Conservation (phyloP, 2,113 vertebrate species). For the Prietella phreatophila region DNA sequence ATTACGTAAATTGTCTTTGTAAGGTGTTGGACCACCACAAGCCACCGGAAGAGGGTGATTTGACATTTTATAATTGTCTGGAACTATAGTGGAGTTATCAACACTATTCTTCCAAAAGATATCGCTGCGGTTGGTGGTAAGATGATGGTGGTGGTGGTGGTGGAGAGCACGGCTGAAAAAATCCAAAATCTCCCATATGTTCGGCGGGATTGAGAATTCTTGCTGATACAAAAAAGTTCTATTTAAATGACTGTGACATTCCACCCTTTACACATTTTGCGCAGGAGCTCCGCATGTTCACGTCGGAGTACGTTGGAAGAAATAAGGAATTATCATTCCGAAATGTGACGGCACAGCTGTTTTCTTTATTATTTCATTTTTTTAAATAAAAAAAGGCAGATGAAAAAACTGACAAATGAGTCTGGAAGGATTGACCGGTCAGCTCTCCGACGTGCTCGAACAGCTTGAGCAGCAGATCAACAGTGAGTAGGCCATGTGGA, state of each 20-base stretch:
- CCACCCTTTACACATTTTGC: not conserved
- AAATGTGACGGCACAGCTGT: not conserved
- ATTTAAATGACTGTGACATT: not conserved
- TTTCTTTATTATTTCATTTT: not conserved
- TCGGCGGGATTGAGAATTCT: not conserved
- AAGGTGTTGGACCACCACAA: not conserved
- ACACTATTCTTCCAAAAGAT: not conserved
- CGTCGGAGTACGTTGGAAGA: not conserved
- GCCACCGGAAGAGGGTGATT: not conserved
- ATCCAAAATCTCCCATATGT: not conserved
- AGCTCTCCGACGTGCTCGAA: not conserved
- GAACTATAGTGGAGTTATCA: not conserved
- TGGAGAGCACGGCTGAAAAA: not conserved
- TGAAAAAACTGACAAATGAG: not conserved
- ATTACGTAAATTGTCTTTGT: not conserved
- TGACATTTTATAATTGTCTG: not conserved
- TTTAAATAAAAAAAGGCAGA: not conserved
- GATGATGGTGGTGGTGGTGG: not conserved
- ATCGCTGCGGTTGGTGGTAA: not conserved
- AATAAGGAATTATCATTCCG: not conserved
- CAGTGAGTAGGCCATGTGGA: not conserved
- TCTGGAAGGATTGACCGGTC: not conserved
- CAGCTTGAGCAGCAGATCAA: not conserved
- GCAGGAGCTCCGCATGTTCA: not conserved
- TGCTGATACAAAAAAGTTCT: not conserved